These are phyloP conservation scores for Dynastes hyllus DNA, from an alignment of 2,888 invertebrate species.

Conservation along the genomic window DNA sequence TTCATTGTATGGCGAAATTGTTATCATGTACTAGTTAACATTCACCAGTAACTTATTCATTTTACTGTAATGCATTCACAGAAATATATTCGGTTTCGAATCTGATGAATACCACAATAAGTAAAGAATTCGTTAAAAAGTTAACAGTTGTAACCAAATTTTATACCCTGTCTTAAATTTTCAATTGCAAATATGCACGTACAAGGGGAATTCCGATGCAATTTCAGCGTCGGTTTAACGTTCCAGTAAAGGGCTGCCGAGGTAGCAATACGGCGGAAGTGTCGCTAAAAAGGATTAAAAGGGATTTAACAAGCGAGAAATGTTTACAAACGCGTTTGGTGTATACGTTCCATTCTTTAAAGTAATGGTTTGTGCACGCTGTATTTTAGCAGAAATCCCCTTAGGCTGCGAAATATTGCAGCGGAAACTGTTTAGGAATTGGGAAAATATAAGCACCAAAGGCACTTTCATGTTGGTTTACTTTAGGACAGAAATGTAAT, in stretches of 20 bases:
- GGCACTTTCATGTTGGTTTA: neutral
- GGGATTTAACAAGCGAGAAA: constrained; percentile 30
- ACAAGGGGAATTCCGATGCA: constrained; percentile 11
- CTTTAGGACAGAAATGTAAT: neutral
- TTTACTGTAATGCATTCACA: too few relatives aligned
- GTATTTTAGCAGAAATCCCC: constrained; percentile 20
- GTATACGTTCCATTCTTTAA: constrained; percentile 20
- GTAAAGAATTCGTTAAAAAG: too few relatives aligned
- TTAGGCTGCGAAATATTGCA: neutral
- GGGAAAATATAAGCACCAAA: neutral
- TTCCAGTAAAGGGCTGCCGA: neutral
- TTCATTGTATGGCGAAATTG: too few relatives aligned
- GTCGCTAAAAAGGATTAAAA: constrained; percentile 39
- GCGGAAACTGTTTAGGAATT: neutral
- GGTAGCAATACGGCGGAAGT: neutral
- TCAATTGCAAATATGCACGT: constrained; percentile 15
- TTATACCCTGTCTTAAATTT: neutral
- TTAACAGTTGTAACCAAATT: too few relatives aligned
- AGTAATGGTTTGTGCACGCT: neutral
- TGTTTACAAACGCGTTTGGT: constrained; percentile 34
- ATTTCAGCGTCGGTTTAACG: neutral
- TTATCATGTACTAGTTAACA: too few relatives aligned
- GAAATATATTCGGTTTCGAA: too few relatives aligned
- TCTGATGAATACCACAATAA: too few relatives aligned
- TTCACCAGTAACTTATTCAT: too few relatives aligned